Evolutionary conservation across 2,797 vertebrate genomes (phyloP).

Genomic region (Myotis pilosus): DNA sequence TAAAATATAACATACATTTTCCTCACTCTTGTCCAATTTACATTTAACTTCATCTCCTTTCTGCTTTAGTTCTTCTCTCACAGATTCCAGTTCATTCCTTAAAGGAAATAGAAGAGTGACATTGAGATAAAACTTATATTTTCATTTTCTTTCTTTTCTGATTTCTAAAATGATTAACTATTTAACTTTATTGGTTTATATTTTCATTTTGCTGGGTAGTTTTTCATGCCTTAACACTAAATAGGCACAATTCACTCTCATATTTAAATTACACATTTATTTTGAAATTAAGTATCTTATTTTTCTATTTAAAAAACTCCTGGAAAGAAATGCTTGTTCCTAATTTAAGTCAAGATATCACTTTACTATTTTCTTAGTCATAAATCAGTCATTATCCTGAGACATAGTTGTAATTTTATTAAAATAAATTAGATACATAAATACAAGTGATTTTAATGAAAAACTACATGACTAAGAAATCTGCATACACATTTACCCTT

Average conservation of each 20-base stretch:
- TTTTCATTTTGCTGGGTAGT: conserved; percentile 44
- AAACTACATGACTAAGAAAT: neutral
- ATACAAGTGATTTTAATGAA: conserved; percentile 30
- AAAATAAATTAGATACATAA: conserved; percentile 28
- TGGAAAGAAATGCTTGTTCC: neutral
- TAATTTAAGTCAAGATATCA: conserved; percentile 14
- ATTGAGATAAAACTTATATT: conserved; percentile 27
- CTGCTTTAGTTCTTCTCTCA: conserved; percentile 84
- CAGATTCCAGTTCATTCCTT: conserved; percentile 87
- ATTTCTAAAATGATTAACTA: conserved; percentile 4
- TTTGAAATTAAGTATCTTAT: conserved; percentile 52
- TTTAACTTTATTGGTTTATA: neutral
- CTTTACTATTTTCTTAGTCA: conserved; percentile 27
- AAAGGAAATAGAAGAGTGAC: conserved; percentile 56
- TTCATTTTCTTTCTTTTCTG: conserved; percentile 55
- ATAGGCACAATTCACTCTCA: neutral
- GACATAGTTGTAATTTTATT: conserved; percentile 22
- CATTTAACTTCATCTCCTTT: conserved; percentile 85
- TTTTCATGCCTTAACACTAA: neutral
- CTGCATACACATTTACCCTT: neutral
- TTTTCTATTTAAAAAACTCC: conserved; percentile 28
- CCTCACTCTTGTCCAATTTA: conserved; percentile 86
- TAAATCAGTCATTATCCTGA: conserved; percentile 46
- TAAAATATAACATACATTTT: conserved; percentile 84
- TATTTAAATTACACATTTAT: conserved; percentile 31